Base-by-base conservation (phyloP, 2,113 vertebrate genomes). In the Pluvianellus socialis region DNA sequence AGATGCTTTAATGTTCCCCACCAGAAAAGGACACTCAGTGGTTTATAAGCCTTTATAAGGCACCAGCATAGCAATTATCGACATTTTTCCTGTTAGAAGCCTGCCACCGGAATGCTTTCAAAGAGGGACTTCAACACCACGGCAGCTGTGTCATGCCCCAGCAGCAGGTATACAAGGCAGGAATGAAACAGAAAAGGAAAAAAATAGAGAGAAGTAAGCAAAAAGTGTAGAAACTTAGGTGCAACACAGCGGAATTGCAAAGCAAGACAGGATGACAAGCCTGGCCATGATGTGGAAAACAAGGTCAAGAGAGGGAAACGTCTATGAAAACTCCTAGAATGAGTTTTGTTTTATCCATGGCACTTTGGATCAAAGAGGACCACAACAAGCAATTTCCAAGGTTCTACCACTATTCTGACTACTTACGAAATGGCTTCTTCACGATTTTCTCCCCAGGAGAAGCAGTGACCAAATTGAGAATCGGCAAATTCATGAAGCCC, bases 371-470 rank as follows among this genome's bases (percentile, higher is more conserved):
- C 66, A 68, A 27, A 75, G 33, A 63, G 30, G 13, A 63, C 38
- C 32, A 90, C 52, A 13, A 13, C 12, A 45, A 92, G 58, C 19
- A 2, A 7, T 21, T 38, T 19, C 33, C 86, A 67, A 63, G 82
- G 21, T 23, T 40, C 40, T 18, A 24, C 19, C 49, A 16, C 50
- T 52, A 33, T 14, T 19, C 61, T 86, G 58, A 77, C 79, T 87
- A 99, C 99, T 99, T 84, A 99, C 99, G 99, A 99, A 97, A 99
- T 99, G 85, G 99, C 99, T 97, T 99, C 99, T 94, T 99, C 99
- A 21, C 99, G 98, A 95, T 99, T 99, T 97, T 99, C 99, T 93
- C 99, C 99, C 99, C 99, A 99, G 11, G 99, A 99, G 97, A 99
- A 99, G 96, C 99, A 99, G 97, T 99, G 99, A 38, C 99, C 99